Evolutionary conservation across 2,888 invertebrate genomes (phyloP), one percentile per base, ranked within the genome.

Genomic region (Kuschelorhynchus macadamiae): DNA sequence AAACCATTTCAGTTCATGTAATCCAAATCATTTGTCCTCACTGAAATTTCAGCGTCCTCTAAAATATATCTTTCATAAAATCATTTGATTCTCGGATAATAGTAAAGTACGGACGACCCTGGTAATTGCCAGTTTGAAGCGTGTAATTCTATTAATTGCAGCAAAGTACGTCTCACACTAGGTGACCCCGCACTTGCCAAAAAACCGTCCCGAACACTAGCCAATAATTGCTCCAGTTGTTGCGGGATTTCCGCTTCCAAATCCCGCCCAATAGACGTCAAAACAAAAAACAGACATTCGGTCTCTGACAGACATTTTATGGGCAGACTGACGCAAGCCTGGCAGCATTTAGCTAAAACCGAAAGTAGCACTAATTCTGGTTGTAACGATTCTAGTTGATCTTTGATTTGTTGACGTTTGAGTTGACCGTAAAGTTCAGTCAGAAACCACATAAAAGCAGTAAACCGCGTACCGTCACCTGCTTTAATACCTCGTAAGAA

Each of bases 51-150:
- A 21, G 25, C 42, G 30, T 56, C 16, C 14, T 46, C 8, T 39
- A 1, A 57, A 16, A 42, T 56, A 30, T 12, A 32, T 4, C 1
- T 18, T 16, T 52, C 18, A 20, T 18, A 12, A 33, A 17, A 16
- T 49, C 63, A 84, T 72, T 84, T 84, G 70, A 83, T 82, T 74
- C 84, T 81, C 56, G 92, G 92, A 83, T 92, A 92, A 85, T 96
- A 96, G 84, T 96, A 96, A 62, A 94, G 89, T 59, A 96, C 93
- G 2, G 96, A 94, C 50, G 94, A 92, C 61, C 95, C 94, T 16
- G 95, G 93, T 72, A 96, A 87, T 81, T 94, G 93, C 96, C 96
- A 96, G 82, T 93, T 91, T 0, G 94, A 93, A 0, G 96, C 95
- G 83, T 94, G 93, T 62, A 96, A 87, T 83, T 96, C 96, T 74